A percentile compares a stretch with the other conserved stretches of the same genome.
Conservation (phyloP, 92 coral and sea anemone species). For the Micromussa lordhowensis region DNA sequence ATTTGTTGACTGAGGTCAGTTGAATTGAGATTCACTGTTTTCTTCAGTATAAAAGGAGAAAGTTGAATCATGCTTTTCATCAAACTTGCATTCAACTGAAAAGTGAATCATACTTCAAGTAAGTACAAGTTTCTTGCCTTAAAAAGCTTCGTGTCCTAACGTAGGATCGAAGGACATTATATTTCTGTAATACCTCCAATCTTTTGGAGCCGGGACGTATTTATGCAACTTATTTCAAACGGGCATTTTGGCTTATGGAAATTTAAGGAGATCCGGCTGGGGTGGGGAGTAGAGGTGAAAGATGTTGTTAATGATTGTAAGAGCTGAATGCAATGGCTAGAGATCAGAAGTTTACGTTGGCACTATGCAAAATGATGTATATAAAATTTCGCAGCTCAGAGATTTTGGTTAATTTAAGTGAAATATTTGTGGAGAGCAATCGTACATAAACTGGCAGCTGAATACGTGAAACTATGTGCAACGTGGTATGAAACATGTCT, state of each 20-base stretch:
- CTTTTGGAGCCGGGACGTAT: too few species aligned
- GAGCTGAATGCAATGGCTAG: too few species aligned
- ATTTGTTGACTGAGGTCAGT: neutral
- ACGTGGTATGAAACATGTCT: neutral
- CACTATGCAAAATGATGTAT: neutral
- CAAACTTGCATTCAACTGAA: neutral
- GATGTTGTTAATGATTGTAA: too few species aligned
- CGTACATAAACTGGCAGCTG: neutral
- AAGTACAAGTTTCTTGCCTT: neutral
- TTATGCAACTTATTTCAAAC: too few species aligned
- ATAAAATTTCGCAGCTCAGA: neutral
- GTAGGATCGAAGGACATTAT: too few species aligned
- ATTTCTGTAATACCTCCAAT: too few species aligned
- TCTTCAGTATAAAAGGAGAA: neutral
- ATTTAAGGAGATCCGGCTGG: too few species aligned
- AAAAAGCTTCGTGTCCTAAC: neutral
- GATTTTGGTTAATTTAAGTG: neutral
- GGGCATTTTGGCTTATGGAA: too few species aligned
- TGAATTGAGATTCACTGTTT: neutral
- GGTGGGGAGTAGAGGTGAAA: too few species aligned
- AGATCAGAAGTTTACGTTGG: too few species aligned
- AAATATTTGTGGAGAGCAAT: neutral
- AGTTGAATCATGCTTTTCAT: neutral
- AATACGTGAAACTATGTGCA: neutral
- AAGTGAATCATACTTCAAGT: neutral